Conservation (phyloP, 2,113 vertebrate species). For the Hippolais icterina region DNA sequence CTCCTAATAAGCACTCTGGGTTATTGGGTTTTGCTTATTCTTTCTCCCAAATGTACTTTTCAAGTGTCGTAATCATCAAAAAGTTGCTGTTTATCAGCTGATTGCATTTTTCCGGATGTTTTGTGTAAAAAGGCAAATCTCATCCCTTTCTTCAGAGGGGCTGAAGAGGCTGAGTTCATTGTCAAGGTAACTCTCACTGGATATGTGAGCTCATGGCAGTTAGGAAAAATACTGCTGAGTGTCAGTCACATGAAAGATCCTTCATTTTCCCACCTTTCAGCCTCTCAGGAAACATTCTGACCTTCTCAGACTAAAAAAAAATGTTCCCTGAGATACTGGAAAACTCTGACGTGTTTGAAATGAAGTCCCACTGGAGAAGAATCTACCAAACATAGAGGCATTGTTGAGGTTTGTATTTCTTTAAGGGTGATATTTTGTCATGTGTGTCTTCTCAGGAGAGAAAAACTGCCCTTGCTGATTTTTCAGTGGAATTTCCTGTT, state of each 20-base stretch:
- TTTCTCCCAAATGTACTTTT: not conserved
- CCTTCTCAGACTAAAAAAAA: not conserved
- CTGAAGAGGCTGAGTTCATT: not conserved
- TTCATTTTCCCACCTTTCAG: not conserved
- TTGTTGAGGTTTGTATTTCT: not conserved
- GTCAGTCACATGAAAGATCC: not conserved
- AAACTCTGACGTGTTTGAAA: not conserved
- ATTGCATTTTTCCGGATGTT: not conserved
- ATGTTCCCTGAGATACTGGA: not conserved
- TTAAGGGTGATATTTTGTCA: not conserved
- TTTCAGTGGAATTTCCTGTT: not conserved
- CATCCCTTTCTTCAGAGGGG: not conserved
- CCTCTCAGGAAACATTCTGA: not conserved
- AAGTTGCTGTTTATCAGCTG: not conserved
- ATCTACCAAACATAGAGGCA: not conserved
- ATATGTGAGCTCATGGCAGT: not conserved
- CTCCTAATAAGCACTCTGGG: not conserved
- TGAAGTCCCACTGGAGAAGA: not conserved
- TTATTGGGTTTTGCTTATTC: not conserved
- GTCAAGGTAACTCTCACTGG: not conserved
- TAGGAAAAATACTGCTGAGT: not conserved
- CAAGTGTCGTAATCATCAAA: not conserved
- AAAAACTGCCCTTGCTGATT: not conserved
- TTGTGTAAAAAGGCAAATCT: not conserved
- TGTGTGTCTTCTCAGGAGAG: not conserved